These are phyloP conservation scores for Galerucella nymphaeae DNA, from an alignment of 2,888 invertebrate genomes.

Conservation along the genomic window DNA sequence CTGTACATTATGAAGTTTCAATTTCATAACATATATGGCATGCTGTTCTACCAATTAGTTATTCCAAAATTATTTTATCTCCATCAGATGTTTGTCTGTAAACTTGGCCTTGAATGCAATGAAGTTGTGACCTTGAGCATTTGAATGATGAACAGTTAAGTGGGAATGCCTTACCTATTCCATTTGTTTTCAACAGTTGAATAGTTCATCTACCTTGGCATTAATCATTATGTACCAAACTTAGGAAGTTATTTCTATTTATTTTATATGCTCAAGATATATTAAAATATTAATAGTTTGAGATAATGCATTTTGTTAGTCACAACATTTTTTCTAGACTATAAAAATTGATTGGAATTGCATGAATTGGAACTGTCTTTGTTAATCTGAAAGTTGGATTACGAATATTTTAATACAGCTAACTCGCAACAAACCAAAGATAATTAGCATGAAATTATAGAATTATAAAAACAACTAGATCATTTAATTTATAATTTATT, in stretches of 20 bases:
- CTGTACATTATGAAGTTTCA: neutral
- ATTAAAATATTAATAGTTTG: no score
- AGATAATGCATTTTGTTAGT: no score
- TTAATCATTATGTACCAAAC: neutral
- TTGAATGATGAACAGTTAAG: neutral
- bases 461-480: neutral
- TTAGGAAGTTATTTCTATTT: neutral
- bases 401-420: no score
- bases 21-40: neutral
- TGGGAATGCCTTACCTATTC: neutral
- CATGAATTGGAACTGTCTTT: no score
- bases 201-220: neutral
- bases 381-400: no score
- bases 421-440: neutral
- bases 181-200: neutral
- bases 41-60: neutral
- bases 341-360: no score
- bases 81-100: neutral
- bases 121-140: neutral
- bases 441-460: neutral
- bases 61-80: neutral
- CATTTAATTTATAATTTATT: slow-evolving; percentile 23
- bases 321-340: no score
- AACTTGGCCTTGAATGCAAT: neutral
- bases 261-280: neutral